Conservation (phyloP, 2,888 invertebrate genomes). For the Axea sp. region DNA sequence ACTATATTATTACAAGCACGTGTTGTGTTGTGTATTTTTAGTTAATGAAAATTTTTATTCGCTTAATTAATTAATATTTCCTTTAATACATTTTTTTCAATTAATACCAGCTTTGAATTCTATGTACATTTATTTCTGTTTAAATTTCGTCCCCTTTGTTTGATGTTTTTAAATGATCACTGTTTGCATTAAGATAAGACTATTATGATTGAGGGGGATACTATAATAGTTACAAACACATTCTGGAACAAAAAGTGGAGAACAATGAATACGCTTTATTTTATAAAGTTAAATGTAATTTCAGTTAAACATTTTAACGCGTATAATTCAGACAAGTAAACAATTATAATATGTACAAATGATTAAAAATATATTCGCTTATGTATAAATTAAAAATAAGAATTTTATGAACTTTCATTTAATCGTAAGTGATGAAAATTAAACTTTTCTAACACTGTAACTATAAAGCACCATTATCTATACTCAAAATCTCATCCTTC, state of each 20-base stretch:
- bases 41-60: neutral
- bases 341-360: too few species aligned
- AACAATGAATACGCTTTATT: slow-evolving; percentile 44
- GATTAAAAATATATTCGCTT: too few species aligned
- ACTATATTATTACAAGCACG: too few species aligned
- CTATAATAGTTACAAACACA: slow-evolving; percentile 54
- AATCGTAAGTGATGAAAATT: too few species aligned
- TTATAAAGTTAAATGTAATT: slow-evolving; percentile 36
- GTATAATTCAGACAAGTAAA: too few species aligned
- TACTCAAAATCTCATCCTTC: slow-evolving; percentile 5
- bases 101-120: slow-evolving; percentile 20
- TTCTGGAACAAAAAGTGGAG: slow-evolving; percentile 24
- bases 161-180: slow-evolving; percentile 60
- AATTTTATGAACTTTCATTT: too few species aligned
- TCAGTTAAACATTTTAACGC: slow-evolving; percentile 7
- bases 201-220: slow-evolving; percentile 55
- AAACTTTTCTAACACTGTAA: too few species aligned
- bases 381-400: too few species aligned
- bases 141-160: slow-evolving; percentile 41
- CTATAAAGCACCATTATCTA: too few species aligned
- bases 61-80: neutral
- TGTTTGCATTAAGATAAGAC: slow-evolving; percentile 56
- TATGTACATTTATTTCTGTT: slow-evolving; percentile 40
- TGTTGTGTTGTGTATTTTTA: too few species aligned
- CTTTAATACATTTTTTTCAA: slow-evolving; percentile 10